phyloP scores from a whole-genome alignment of 2,797 vertebrate species.

The Borostomias antarcticus region DNA sequence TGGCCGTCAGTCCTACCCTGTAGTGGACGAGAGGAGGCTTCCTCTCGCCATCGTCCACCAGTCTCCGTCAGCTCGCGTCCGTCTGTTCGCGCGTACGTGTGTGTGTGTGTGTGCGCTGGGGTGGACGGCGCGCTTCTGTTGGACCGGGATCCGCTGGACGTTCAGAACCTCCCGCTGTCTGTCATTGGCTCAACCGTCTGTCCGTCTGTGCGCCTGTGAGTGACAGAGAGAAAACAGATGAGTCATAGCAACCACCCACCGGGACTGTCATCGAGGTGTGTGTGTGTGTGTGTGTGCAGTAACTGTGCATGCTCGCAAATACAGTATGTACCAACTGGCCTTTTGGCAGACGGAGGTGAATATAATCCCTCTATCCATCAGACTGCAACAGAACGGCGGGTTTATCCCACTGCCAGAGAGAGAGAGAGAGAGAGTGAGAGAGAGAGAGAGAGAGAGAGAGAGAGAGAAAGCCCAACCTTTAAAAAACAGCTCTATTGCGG shows the following conservation, averaged over 20 bases:
- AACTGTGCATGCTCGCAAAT: too few species aligned
- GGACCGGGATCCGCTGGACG: background rate
- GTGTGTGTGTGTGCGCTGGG: background rate
- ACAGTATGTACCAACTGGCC: slow-evolving; percentile 1
- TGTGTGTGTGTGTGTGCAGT: background rate
- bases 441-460: background rate
- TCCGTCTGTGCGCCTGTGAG: slow-evolving; percentile 24
- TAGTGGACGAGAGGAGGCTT: slow-evolving; percentile 10
- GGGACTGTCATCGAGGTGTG: background rate
- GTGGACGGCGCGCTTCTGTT: background rate
- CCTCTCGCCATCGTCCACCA: slow-evolving; percentile 30
- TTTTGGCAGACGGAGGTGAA: background rate
- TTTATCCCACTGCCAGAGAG: background rate
- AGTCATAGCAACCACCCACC: slow-evolving; percentile 7
- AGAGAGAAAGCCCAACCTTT: background rate
- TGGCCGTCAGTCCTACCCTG: too few species aligned
- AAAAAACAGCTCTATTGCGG: background rate
- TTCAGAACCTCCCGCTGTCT: slow-evolving; percentile 6
- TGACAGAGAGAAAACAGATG: background rate
- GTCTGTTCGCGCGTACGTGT: slow-evolving; percentile 23
- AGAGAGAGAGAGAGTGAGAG: background rate
- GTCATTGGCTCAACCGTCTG: slow-evolving; percentile 33
- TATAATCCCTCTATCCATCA: background rate
- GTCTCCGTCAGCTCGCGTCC: slow-evolving; percentile 19
- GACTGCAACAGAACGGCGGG: slow-evolving; percentile 2